These are phyloP conservation scores for Drosophila ochracea DNA, from an alignment of 2,888 invertebrate species.

Conservation along the genomic window DNA sequence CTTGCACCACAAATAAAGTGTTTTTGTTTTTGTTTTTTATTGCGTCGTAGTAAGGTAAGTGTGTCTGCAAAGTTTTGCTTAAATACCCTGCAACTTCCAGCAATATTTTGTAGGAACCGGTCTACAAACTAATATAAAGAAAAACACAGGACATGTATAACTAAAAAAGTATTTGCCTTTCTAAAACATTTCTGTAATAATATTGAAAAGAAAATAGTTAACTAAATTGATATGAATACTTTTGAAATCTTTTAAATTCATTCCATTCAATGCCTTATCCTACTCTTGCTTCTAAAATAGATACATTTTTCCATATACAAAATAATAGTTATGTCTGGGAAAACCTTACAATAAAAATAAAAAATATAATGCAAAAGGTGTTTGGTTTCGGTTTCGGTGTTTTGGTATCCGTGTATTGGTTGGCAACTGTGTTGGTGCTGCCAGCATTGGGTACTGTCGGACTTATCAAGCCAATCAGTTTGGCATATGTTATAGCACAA, in stretches of 20 bases:
- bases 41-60: slow-evolving; percentile 40
- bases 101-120: not conserved
- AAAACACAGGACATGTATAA: too few species aligned
- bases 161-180: not conserved
- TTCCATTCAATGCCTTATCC: not conserved
- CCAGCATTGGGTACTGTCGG: slow-evolving; percentile 29
- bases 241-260: not conserved
- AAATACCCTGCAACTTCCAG: slow-evolving; percentile 30
- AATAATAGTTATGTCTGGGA: not conserved
- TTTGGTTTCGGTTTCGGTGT: slow-evolving; percentile 41
- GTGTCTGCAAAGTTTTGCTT: slow-evolving; percentile 40
- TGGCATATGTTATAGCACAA: slow-evolving; percentile 67
- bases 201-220: not conserved
- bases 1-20: slow-evolving; percentile 32
- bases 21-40: slow-evolving; percentile 40
- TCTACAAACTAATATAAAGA: not conserved
- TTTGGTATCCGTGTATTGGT: slow-evolving; percentile 28
- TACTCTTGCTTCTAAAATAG: not conserved
- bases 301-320: not conserved
- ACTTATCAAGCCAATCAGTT: slow-evolving; percentile 74
- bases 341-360: not conserved
- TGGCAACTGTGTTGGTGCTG: slow-evolving; percentile 28
- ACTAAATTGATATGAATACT: not conserved
- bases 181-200: not conserved
- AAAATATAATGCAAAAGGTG: slow-evolving; percentile 4